Evolutionary conservation across 2,888 invertebrate genomes (phyloP).

Genomic region (Altica lythri): DNA sequence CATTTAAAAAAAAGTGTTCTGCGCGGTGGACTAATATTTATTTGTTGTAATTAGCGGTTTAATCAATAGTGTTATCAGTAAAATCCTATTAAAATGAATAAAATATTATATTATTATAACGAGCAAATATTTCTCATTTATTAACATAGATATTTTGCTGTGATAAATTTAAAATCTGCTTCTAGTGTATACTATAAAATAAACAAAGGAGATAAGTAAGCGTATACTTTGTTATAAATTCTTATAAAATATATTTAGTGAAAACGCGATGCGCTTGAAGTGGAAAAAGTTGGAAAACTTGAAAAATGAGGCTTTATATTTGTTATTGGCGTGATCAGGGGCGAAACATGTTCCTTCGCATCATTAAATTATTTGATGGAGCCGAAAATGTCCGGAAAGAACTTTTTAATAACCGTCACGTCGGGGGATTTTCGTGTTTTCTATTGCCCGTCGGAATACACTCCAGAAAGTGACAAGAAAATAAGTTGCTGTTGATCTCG

Average conservation of each 20-base stretch:
- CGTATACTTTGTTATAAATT: neutral
- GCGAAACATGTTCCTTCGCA: slow-evolving; percentile 24
- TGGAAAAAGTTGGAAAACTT: slow-evolving; percentile 9
- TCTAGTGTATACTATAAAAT: too few relatives aligned
- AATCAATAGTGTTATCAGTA: too few relatives aligned
- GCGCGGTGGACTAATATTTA: too few relatives aligned
- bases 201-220: too few relatives aligned
- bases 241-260: slow-evolving; percentile 9
- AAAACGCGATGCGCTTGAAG: neutral
- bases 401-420: slow-evolving; percentile 25
- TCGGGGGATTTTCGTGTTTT: slow-evolving; percentile 15
- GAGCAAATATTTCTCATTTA: too few relatives aligned
- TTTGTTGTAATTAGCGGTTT: too few relatives aligned
- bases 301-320: slow-evolving; percentile 21
- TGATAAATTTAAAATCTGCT: too few relatives aligned
- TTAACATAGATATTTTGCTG: too few relatives aligned
- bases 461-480: slow-evolving; percentile 19
- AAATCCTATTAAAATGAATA: too few relatives aligned
- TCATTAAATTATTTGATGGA: slow-evolving; percentile 26
- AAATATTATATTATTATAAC: too few relatives aligned
- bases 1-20: too few relatives aligned
- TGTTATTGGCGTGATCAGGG: slow-evolving; percentile 24
- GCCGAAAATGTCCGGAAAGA: slow-evolving; percentile 21
- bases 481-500: slow-evolving; percentile 18
- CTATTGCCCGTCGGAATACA: slow-evolving; percentile 14